Evolutionary conservation across 2,888 invertebrate genomes (phyloP), one percentile per base, ranked within the genome.

Genomic region (Nezara viridula): DNA sequence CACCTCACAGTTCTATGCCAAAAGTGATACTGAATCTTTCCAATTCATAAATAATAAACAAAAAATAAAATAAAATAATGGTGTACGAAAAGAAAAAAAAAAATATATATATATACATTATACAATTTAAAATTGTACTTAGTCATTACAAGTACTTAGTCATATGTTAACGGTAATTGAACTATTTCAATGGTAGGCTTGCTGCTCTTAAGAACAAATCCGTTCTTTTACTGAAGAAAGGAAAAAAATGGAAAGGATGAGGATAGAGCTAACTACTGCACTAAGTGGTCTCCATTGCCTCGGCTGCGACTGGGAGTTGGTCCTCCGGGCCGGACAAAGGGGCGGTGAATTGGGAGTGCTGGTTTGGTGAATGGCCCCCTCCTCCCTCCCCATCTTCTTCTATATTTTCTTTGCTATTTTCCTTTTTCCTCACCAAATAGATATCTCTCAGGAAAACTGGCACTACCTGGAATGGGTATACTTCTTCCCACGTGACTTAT

Each of bases 361-460:
- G 66, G 6, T 19, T 32, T 19, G 12, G 19, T 73, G 66, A 73
- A 73, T 73, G 37, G 66, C 19, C 10, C 37, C 24, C 37, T 37
- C 37, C 66, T 32, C 37, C 32, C 37, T 14, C 37, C 19, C 66
- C 19, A 66, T 66, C 66, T 66, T 66, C 16, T 5, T 66, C 66
- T 73, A 37, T 73, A 73, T 73, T 73, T 73, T 32, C 66, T 73
- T 73, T 73, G 19, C 66, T 37, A 32, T 73, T 73, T 73, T 12
- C 66, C 37, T 6, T 37, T 73, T 73, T 37, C 19, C 32, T 21
- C 14, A 1, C 66, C 66, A 73, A 73, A 73, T 73, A 73, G 66
- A 32, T 73, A 73, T 73, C 19, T 73, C 66, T 19, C 37, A 19
- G 66, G 66, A 73, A 73, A 73, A 73, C 32, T 19, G 32, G 37